Conservation (phyloP, 53 echinoderm and acorn worm species). For the Glandiceps talaboti region DNA sequence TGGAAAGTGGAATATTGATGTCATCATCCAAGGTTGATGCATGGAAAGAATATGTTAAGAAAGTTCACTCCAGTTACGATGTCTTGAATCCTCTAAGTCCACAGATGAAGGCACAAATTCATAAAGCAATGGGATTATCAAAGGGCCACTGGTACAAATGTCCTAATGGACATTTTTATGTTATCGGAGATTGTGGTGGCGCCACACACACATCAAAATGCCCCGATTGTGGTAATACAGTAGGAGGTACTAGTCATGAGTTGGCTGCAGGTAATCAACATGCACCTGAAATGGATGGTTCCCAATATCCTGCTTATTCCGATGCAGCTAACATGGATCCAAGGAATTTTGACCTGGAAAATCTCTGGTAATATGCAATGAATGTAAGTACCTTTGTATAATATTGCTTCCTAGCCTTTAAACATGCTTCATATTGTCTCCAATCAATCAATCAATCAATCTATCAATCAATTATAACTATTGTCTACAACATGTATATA, state of each 20-base stretch:
- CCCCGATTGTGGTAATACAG: neutral
- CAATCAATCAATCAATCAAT: too few relatives aligned
- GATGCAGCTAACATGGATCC: neutral
- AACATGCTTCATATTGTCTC: too few relatives aligned
- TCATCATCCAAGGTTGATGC: neutral
- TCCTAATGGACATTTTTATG: neutral
- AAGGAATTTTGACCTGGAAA: neutral
- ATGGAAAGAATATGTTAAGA: neutral
- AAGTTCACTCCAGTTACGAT: neutral
- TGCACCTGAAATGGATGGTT: constrained; percentile 8
- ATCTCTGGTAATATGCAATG: neutral
- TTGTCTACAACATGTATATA: too few relatives aligned
- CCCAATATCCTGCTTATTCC: constrained; percentile 2
- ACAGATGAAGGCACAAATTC: neutral
- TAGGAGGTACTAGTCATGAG: neutral
- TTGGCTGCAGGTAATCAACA: neutral
- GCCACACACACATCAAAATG: neutral
- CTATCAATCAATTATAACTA: too few relatives aligned
- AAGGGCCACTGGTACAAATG: constrained; percentile 8
- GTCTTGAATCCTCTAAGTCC: neutral
- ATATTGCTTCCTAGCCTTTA: too few relatives aligned
- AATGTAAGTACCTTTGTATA: too few relatives aligned
- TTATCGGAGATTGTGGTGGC: constrained; percentile 7
- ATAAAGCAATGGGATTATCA: neutral
- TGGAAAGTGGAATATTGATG: neutral